A percentile compares a stretch with the other conserved stretches of the same genome.
phyloP scores from a whole-genome alignment of 2,113 vertebrate species.

The Sminthopsis crassicaudata region DNA sequence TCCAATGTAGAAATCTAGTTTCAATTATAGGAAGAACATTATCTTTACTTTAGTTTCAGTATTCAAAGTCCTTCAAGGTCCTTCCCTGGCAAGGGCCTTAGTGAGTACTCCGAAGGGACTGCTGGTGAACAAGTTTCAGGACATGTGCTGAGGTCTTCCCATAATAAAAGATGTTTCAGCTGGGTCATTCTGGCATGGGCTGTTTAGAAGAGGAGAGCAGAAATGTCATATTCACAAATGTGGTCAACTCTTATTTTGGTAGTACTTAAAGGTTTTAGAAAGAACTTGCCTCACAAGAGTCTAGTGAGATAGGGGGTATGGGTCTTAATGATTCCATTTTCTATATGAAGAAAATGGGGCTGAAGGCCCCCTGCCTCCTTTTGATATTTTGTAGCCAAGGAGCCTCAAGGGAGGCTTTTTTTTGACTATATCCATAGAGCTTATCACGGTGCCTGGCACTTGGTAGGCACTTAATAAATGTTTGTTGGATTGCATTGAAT shows the following conservation, averaged over 20 bases:
- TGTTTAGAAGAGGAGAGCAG: background rate
- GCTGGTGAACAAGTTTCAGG: background rate
- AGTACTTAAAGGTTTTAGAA: background rate
- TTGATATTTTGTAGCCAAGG: background rate
- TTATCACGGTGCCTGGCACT: background rate
- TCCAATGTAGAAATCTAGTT: background rate
- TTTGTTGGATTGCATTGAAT: background rate
- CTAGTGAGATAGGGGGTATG: background rate
- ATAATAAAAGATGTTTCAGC: background rate
- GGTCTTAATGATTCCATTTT: background rate
- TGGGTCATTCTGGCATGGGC: background rate
- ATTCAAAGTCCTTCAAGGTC: background rate
- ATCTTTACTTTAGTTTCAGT: background rate
- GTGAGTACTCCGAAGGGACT: background rate
- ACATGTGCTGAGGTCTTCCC: background rate
- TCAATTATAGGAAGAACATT: background rate
- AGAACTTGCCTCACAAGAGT: background rate
- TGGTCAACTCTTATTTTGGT: background rate
- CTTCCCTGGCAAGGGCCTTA: background rate
- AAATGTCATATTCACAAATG: background rate
- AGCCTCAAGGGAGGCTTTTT: background rate
- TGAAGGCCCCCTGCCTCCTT: background rate
- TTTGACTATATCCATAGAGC: background rate
- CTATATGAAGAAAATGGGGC: background rate
- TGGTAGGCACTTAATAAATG: background rate